phyloP scores from a whole-genome alignment of 2,888 invertebrate species.

The Mechanitis messenoides region DNA sequence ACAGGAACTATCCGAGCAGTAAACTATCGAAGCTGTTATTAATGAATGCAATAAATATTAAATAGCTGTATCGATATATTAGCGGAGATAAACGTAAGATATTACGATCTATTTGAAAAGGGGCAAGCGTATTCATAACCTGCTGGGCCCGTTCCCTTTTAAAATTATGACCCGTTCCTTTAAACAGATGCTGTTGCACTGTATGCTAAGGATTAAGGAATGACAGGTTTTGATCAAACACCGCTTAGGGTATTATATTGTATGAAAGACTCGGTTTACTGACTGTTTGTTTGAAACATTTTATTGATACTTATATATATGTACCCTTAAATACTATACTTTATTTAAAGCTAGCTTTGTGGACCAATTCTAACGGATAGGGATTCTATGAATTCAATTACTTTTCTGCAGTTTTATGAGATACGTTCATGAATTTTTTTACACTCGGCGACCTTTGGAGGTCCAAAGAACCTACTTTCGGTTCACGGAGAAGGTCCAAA shows the following conservation, averaged over 20 bases:
- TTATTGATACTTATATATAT: too few relatives aligned
- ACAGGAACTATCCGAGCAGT: not conserved
- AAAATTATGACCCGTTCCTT: constrained; percentile 20
- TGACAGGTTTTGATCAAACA: constrained; percentile 21
- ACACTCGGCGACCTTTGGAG: too few relatives aligned
- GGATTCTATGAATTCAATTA: too few relatives aligned
- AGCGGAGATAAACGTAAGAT: constrained; percentile 19
- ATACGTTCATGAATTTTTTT: too few relatives aligned
- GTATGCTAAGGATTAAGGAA: constrained; percentile 21
- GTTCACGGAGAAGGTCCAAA: too few relatives aligned
- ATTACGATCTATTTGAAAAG: constrained; percentile 24
- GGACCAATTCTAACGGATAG: too few relatives aligned
- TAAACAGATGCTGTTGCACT: constrained; percentile 21
- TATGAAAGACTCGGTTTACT: not conserved
- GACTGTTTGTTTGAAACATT: not conserved
- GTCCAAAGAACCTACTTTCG: too few relatives aligned
- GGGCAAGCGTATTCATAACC: constrained; percentile 22
- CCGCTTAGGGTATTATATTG: constrained; percentile 7
- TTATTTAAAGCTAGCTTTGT: too few relatives aligned
- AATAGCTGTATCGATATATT: constrained; percentile 16
- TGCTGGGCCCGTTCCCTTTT: constrained; percentile 17
- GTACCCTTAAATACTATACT: too few relatives aligned
- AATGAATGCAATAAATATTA: constrained; percentile 8
- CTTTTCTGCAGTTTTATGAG: too few relatives aligned
- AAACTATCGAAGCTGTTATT: constrained; percentile 1